Evolutionary conservation across 53 echinoderm and acorn worm genomes (phyloP).

Genomic region (Paracentrotus lividus): DNA sequence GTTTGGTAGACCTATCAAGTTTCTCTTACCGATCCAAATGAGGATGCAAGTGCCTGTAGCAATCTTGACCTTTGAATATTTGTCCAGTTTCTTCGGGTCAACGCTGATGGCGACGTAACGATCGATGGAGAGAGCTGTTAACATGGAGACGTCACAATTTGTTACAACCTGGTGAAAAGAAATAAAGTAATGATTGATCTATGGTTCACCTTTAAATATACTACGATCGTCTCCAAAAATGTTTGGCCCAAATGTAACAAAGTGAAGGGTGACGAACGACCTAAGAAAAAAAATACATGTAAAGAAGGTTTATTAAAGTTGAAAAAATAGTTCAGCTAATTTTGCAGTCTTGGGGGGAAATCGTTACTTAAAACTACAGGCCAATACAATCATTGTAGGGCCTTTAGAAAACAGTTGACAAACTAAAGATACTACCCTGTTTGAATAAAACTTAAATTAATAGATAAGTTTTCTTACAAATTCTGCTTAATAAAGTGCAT

Average conservation of each 20-base stretch:
- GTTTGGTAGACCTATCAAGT: no score
- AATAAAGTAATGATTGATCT: not conserved
- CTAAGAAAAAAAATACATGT: not conserved
- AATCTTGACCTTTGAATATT: not conserved
- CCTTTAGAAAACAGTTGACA: no score
- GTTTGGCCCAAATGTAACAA: no score
- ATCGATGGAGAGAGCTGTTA: constrained; percentile 49
- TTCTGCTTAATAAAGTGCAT: no score
- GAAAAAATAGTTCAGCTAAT: no score
- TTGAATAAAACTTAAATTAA: no score
- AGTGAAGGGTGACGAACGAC: no score
- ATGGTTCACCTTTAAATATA: not conserved
- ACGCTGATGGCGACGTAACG: constrained; percentile 23
- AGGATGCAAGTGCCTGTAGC: not conserved
- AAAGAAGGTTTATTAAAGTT: not conserved
- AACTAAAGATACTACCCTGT: no score
- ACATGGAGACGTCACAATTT: not conserved
- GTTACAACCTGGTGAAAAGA: constrained; percentile 16
- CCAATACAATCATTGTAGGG: no score
- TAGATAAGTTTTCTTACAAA: no score
- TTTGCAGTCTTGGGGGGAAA: no score
- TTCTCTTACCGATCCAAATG: constrained; percentile 53
- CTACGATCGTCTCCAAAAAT: not conserved
- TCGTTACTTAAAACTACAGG: no score
- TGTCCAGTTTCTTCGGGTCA: not conserved